phyloP scores from a whole-genome alignment of 2,113 vertebrate species.

The Odocoileus virginianus region DNA sequence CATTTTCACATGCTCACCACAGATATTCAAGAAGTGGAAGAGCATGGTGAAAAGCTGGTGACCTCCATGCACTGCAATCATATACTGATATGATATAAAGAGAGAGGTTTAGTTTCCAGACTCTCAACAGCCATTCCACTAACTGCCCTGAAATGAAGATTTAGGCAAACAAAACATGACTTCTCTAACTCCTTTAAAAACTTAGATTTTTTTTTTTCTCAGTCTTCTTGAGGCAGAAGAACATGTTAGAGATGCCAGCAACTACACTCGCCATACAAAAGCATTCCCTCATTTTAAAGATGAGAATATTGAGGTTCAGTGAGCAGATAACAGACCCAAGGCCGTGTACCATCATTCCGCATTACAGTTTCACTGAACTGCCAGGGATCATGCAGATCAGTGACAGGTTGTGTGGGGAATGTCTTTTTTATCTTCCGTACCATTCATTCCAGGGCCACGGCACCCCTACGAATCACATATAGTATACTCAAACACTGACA shows the following conservation, averaged over 20 bases:
- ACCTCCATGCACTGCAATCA: neutral
- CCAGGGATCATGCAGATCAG: neutral
- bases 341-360: rapidly evolving
- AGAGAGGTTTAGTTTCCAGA: neutral
- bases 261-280: neutral
- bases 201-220: neutral
- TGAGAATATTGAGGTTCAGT: neutral
- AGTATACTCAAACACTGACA: neutral
- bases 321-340: neutral
- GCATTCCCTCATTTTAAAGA: neutral
- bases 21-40: neutral
- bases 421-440: neutral
- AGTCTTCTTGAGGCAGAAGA: neutral
- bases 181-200: neutral
- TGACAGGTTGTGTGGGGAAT: neutral
- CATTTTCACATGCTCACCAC: neutral
- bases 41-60: neutral
- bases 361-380: neutral
- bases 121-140: neutral
- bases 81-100: neutral
- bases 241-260: neutral
- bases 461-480: neutral
- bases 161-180: too few species aligned
- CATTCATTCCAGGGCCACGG: neutral
- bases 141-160: neutral